Evolutionary conservation across 23 tunicate genomes (phyloP).

Genomic region (Phallusia fumigata): DNA sequence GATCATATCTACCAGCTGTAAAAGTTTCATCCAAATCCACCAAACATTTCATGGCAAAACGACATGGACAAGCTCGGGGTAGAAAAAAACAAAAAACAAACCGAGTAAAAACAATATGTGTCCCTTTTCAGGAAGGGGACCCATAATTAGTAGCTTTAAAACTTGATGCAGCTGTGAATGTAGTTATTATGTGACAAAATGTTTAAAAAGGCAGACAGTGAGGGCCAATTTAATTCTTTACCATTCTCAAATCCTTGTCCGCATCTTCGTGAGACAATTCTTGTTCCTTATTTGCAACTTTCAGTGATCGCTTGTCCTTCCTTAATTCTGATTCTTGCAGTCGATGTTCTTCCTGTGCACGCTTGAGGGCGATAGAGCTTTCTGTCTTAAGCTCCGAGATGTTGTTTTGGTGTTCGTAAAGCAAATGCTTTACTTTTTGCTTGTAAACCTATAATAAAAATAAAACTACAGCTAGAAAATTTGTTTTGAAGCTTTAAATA

Average conservation of each 20-base stretch:
- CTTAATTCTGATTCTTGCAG: conserved; percentile 80
- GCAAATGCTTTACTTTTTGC: conserved; percentile 98
- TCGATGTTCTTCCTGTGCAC: conserved; percentile 86
- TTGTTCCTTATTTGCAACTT: conserved; percentile 76
- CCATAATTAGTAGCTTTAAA: background rate
- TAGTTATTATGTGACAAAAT: background rate
- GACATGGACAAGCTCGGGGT: no score
- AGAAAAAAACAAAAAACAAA: no score
- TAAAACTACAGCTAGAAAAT: background rate
- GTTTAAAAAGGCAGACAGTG: background rate
- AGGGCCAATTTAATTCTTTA: no score
- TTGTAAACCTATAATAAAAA: conserved; percentile 70
- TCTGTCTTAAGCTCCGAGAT: conserved; percentile 91
- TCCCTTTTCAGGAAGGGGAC: no score
- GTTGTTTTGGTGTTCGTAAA: conserved; percentile 97
- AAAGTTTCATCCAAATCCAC: no score
- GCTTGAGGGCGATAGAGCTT: conserved; percentile 80
- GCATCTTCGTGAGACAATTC: conserved; percentile 96
- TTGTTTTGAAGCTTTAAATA: background rate
- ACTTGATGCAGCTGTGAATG: background rate
- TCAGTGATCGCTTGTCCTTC: conserved; percentile 84
- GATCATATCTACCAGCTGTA: no score
- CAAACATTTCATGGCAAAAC: no score
- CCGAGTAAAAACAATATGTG: no score
- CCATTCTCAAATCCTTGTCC: conserved; percentile 81